Percentiles rank a stretch among this genome's conserved stretches.
Evolutionary conservation across 2,797 vertebrate species (phyloP).

Genomic region (Linurgus olivaceus): DNA sequence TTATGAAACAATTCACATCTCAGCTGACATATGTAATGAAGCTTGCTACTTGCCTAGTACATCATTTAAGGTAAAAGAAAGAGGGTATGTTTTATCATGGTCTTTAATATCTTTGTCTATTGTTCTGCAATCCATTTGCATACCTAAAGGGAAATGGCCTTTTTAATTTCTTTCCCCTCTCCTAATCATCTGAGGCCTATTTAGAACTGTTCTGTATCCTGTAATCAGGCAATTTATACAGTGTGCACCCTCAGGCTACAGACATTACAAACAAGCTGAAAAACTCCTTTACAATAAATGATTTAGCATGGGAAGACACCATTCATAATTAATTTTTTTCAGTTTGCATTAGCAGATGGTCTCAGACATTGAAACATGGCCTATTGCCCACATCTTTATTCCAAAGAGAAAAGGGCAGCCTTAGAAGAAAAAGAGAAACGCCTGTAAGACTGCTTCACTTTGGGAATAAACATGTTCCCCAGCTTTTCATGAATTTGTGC

Average conservation of each 20-base stretch:
- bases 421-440: conserved; percentile 28
- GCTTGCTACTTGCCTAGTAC: conserved; percentile 57
- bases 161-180: conserved; percentile 86
- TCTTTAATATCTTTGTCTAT: conserved; percentile 74
- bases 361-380: conserved; percentile 68
- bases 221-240: conserved; percentile 92
- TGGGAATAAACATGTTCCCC: neutral
- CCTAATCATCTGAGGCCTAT: conserved; percentile 91
- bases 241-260: conserved; percentile 80
- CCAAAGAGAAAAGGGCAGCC: conserved; percentile 30
- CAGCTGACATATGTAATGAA: conserved; percentile 53
- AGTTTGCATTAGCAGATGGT: conserved; percentile 78
- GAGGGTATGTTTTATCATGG: conserved; percentile 64
- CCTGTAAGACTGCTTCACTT: conserved; percentile 3
- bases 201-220: conserved; percentile 86
- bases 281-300: conserved; percentile 87
- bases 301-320: conserved; percentile 80
- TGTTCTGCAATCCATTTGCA: conserved; percentile 86
- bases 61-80: conserved; percentile 70
- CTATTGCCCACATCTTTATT: conserved; percentile 64
- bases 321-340: conserved; percentile 78
- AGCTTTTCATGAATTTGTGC: neutral
- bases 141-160: conserved; percentile 88
- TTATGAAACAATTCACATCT: conserved; percentile 67
- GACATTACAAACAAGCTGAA: conserved; percentile 84